Percentiles rank a stretch among this genome's conserved stretches.
Evolutionary conservation across 1,140 invertebrate genomes (phyloP).

Genomic region (Bombus waltoni): DNA sequence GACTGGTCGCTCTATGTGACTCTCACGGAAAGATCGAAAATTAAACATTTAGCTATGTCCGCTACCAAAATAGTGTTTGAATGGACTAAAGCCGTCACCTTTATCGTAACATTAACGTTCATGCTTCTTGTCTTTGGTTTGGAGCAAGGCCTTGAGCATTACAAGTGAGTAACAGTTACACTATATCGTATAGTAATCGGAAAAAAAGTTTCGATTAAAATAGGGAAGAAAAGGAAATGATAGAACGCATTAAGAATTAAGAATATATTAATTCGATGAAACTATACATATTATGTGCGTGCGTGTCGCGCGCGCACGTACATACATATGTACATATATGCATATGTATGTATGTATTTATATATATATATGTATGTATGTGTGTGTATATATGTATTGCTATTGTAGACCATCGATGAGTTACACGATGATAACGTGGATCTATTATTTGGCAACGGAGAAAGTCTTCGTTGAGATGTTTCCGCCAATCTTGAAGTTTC

Average conservation of each 20-base stretch:
- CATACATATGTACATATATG: neutral
- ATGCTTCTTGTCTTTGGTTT: slow-evolving; percentile 89
- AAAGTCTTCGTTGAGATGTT: slow-evolving; percentile 87
- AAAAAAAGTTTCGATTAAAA: too few relatives aligned
- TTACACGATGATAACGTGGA: slow-evolving; percentile 86
- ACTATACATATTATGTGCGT: neutral
- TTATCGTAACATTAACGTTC: slow-evolving; percentile 90
- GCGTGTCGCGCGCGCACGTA: too few relatives aligned
- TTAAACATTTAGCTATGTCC: slow-evolving; percentile 91
- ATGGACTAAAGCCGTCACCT: slow-evolving; percentile 92
- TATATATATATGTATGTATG: neutral
- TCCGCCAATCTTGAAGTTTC: slow-evolving; percentile 82
- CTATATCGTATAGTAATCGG: too few relatives aligned
- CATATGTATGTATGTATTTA: neutral
- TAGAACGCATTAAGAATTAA: neutral
- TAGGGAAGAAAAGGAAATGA: neutral
- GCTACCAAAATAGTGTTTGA: slow-evolving; percentile 91
- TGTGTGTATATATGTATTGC: neutral
- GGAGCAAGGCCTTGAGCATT: slow-evolving; percentile 89
- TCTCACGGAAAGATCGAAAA: slow-evolving; percentile 87
- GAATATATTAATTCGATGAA: neutral
- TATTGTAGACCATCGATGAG: slow-evolving; percentile 83
- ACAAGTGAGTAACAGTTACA: slow-evolving; percentile 77
- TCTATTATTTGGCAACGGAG: slow-evolving; percentile 89
- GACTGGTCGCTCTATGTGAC: slow-evolving; percentile 90